Evolutionary conservation across 2,888 invertebrate species (phyloP).

Genomic region (Poecilobothrus nobilitatus): DNA sequence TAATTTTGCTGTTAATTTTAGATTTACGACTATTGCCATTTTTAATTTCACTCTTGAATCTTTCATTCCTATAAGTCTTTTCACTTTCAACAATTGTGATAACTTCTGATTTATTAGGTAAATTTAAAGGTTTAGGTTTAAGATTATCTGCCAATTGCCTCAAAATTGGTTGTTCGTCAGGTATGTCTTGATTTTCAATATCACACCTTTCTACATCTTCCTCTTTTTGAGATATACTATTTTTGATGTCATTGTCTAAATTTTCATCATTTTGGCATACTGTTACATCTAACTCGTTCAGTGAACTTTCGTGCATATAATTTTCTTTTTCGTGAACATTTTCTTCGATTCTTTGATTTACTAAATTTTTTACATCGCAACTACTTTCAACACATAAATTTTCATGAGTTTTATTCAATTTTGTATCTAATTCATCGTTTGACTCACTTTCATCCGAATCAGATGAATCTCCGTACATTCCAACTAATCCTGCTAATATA

Average conservation of each 20-base stretch:
- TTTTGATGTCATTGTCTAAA: neutral
- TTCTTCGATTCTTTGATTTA: neutral
- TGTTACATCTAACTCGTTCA: neutral
- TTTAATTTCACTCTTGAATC: slow-evolving; percentile 2
- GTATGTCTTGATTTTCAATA: neutral
- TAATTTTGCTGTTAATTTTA: slow-evolving; percentile 14
- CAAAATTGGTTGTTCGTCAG: slow-evolving; percentile 8
- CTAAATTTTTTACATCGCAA: too few species aligned
- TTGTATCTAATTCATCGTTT: neutral
- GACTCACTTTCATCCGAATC: slow-evolving; percentile 19
- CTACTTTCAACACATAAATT: too few species aligned
- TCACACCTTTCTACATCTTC: slow-evolving; percentile 19
- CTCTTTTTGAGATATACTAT: neutral
- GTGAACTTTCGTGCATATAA: neutral
- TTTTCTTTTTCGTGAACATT: neutral
- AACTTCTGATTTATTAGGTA: slow-evolving; percentile 19
- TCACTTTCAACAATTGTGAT: neutral
- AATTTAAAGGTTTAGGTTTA: neutral
- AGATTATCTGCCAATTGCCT: neutral
- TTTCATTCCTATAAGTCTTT: neutral
- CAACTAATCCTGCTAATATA: slow-evolving; percentile 31
- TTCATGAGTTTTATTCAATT: neutral
- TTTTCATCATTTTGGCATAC: neutral
- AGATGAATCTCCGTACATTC: slow-evolving; percentile 39
- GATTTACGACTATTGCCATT: slow-evolving; percentile 13